Conservation (phyloP, 2,797 vertebrate genomes). For the Pangasius krempfi region DNA sequence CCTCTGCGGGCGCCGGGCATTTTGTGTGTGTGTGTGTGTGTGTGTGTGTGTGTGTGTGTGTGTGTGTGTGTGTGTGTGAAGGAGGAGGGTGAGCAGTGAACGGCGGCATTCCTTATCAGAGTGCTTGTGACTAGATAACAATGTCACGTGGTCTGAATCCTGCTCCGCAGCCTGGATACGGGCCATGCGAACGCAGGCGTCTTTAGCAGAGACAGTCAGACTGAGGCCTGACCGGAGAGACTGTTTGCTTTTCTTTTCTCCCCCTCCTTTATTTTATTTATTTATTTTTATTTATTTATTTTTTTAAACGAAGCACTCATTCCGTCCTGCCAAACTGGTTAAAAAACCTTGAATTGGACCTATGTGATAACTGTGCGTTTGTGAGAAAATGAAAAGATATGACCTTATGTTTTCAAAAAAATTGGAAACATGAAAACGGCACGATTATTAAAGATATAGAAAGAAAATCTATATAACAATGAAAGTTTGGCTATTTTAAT, state of each 20-base stretch:
- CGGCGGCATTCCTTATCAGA: constrained; percentile 76
- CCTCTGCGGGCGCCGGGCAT: constrained; percentile 28
- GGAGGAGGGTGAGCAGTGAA: constrained; percentile 76
- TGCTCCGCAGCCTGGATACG: constrained; percentile 60
- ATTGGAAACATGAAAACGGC: constrained; percentile 28
- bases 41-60: constrained; percentile 56
- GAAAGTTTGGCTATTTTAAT: neutral
- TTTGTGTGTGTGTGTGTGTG: constrained; percentile 66
- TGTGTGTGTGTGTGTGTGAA: constrained; percentile 67
- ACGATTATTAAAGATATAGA: too few species aligned
- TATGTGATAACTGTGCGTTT: neutral
- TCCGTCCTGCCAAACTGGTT: constrained; percentile 8
- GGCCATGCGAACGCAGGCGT: constrained; percentile 52
- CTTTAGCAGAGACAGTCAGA: constrained; percentile 48
- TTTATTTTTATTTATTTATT: too few species aligned
- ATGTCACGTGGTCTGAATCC: constrained; percentile 72
- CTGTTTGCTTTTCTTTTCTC: constrained; percentile 29
- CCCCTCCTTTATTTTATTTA: neutral
- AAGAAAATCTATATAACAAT: constrained; percentile 46
- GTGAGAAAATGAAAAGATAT: constrained; percentile 5
- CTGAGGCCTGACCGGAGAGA: constrained; percentile 47
- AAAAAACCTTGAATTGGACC: constrained; percentile 2
- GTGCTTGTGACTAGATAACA: constrained; percentile 79
- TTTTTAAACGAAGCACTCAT: neutral
- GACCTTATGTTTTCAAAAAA: neutral